These are phyloP conservation scores for Onchidella celtica DNA, from an alignment of 2,888 invertebrate species.

Conservation along the genomic window DNA sequence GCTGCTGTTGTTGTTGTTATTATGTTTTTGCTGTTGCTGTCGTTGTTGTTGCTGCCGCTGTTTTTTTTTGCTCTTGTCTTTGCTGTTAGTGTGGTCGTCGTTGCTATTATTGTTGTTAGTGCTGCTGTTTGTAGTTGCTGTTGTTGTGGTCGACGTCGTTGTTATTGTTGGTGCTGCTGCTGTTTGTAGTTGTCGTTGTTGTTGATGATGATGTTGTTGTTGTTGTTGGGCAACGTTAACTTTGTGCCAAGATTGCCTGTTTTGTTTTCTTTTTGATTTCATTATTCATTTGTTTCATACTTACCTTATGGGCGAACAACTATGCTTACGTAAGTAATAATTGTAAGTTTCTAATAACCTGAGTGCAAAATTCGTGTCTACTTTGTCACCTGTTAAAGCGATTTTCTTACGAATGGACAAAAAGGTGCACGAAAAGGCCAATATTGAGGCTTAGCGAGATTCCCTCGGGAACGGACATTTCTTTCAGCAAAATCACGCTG, in stretches of 20 bases:
- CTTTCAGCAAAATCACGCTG: no score
- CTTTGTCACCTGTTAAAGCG: no score
- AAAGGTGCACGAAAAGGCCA: no score
- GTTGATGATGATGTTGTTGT: not conserved
- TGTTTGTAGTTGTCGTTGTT: not conserved
- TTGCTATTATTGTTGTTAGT: not conserved
- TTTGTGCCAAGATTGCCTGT: no score
- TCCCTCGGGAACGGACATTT: no score
- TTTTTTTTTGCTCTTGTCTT: not conserved
- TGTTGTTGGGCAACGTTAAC: no score
- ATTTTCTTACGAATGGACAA: no score
- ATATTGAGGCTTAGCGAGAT: no score
- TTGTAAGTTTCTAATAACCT: no score
- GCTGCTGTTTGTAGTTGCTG: not conserved
- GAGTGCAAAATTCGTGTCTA: no score
- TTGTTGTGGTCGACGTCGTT: not conserved
- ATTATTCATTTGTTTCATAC: slow-evolving; percentile 7
- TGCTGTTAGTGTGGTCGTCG: not conserved
- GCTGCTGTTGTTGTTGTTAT: not conserved
- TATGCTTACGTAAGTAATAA: no score
- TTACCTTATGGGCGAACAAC: no score
- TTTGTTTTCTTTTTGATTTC: not conserved
- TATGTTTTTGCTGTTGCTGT: not conserved
- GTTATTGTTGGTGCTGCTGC: not conserved
- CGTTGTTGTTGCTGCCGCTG: slow-evolving; percentile 1